Conservation (phyloP, 2,113 vertebrate species). For the Odontophorus gujanensis region DNA sequence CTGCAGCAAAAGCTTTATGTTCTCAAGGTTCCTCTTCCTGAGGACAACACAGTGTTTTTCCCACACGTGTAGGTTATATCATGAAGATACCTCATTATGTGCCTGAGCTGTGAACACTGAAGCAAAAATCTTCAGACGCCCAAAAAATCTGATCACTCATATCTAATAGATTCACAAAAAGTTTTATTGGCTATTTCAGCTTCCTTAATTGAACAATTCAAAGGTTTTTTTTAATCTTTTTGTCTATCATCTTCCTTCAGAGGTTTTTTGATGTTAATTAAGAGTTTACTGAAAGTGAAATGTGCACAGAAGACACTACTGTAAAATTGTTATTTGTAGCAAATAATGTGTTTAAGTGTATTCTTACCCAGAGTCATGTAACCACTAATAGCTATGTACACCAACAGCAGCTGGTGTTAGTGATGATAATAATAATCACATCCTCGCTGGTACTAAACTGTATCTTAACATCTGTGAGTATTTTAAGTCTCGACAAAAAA, state of each 20-base stretch:
- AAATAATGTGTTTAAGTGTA: not conserved
- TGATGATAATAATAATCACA: not conserved
- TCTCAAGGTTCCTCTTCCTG: no score
- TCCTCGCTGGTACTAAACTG: not conserved
- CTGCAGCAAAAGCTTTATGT: no score
- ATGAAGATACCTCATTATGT: accelerated
- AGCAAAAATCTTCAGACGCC: not conserved
- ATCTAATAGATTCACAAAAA: not conserved
- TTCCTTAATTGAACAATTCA: not conserved
- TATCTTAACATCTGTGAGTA: not conserved
- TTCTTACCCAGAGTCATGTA: not conserved
- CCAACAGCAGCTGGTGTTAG: not conserved
- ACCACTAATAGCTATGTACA: not conserved
- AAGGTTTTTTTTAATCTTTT: no score
- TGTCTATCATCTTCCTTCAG: not conserved
- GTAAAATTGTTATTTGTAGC: not conserved
- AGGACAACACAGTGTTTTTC: no score
- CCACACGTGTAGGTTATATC: no score
- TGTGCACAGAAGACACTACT: not conserved
- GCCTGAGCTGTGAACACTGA: not conserved
- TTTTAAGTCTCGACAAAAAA: not conserved
- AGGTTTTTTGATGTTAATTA: not conserved
- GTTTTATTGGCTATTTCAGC: not conserved
- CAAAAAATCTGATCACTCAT: not conserved
- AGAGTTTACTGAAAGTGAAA: not conserved